phyloP scores from a whole-genome alignment of 1,140 invertebrate genomes.

The Hyphantria cunea region DNA sequence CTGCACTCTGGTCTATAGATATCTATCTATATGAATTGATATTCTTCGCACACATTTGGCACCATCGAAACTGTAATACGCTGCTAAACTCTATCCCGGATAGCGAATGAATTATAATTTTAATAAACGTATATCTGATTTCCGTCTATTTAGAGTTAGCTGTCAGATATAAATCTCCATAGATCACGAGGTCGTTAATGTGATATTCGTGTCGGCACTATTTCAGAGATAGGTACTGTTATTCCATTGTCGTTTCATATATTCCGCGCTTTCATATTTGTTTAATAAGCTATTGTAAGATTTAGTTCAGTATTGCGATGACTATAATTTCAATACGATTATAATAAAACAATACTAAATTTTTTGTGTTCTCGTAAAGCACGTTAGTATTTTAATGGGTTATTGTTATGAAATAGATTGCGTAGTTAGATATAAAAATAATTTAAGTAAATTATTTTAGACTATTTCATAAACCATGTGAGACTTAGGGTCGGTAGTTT shows the following conservation, averaged over 20 bases:
- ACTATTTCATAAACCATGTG: conserved; percentile 10
- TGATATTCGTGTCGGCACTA: conserved; percentile 77
- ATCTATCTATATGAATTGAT: not conserved
- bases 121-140: conserved; percentile 1
- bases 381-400: too few relatives aligned
- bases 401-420: too few relatives aligned
- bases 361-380: too few relatives aligned
- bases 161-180: conserved; percentile 74
- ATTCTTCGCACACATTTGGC: too few relatives aligned
- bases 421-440: too few relatives aligned
- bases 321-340: conserved; percentile 8
- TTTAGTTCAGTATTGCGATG: conserved; percentile 38
- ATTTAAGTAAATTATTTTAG: not conserved
- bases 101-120: too few relatives aligned
- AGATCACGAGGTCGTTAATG: conserved; percentile 78
- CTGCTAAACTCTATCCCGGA: too few relatives aligned
- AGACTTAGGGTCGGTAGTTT: conserved; percentile 46
- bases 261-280: conserved; percentile 69
- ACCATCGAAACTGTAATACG: too few relatives aligned
- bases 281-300: conserved; percentile 48
- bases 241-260: conserved; percentile 73
- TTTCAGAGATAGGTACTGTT: conserved; percentile 65
- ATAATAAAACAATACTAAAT: too few relatives aligned
- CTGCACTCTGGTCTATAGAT: not conserved
- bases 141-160: conserved; percentile 43